Base-by-base conservation (phyloP, 2,797 vertebrate genomes). In the Lagocephalus sceleratus region DNA sequence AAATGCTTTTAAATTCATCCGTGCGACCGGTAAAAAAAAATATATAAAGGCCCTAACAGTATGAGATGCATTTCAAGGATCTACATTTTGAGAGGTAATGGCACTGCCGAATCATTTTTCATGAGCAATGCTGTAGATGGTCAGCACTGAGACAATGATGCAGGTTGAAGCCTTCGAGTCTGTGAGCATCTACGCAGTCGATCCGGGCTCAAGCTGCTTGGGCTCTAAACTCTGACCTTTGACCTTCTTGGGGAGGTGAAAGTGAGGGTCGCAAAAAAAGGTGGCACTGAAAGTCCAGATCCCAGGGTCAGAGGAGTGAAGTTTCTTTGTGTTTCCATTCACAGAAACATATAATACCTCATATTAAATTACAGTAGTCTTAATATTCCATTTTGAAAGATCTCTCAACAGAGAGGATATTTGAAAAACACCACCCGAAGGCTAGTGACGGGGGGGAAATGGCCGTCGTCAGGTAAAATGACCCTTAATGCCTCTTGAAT, bases 401-500 rank as follows among this genome's bases (percentile, higher is more conserved):
- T 46, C 44, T 39, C 21, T 15, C 35, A 55, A 19, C 22, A 21
- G 5, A 62, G 20, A 61, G 38, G 20, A 29, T 19, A 25, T 21
- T 39, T 40, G n/a, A 19, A 6, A 53, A 57, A 47, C 23, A 32
- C 75, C 45, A 48, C 70, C 81, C 78, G 76, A 62, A 53, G 75
- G 71, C 60, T 45, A 40, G 46, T 35, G 47, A 59, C 6, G 19
- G 51, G 53, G 66, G 74, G 68, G 74, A 81, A 75, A 77, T 42
- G 15, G 64, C 60, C 42, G 10, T 78, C 66, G 2, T 83, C 79
- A 87, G 84, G 82, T 87, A 84, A 88, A 87, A 85, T 77, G 76
- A 89, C 73, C 79, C 71, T 70, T 86, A 85, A 88, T 85, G 82
- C 82, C 66, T 73, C 48, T 68, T 77, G 82, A 86, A 86, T 72